A percentile compares a stretch with the other conserved stretches of the same genome.
Conservation (phyloP, 2,113 vertebrate genomes). For the Urocolius indicus region DNA sequence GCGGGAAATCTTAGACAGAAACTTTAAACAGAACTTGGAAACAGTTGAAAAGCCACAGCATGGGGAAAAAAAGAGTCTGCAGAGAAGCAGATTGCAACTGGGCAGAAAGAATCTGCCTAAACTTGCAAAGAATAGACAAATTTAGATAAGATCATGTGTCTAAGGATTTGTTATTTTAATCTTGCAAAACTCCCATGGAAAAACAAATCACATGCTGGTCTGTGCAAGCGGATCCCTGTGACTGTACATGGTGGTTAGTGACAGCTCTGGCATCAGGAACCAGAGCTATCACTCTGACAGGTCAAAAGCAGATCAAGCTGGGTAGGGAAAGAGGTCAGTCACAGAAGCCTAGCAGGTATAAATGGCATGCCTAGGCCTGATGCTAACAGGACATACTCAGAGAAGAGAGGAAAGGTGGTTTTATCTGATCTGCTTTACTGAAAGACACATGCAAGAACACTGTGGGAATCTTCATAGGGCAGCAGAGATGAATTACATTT, state of each 20-base stretch:
- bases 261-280: neutral
- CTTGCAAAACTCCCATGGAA: neutral
- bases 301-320: neutral
- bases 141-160: neutral
- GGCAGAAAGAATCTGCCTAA: neutral
- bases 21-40: constrained; percentile 24
- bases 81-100: constrained; percentile 14
- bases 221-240: neutral
- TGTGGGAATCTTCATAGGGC: neutral
- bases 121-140: neutral
- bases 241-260: neutral
- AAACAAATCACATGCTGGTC: neutral
- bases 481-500: neutral
- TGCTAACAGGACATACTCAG: neutral
- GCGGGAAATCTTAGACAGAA: neutral
- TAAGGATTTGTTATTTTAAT: constrained; percentile 17
- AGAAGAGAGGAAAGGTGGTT: neutral
- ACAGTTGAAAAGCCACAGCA: constrained; percentile 12
- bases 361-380: neutral
- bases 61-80: neutral
- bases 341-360: neutral
- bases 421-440: neutral
- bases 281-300: neutral
- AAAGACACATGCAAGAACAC: neutral
- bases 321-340: neutral